Evolutionary conservation across 2,797 vertebrate species (phyloP), one percentile per base, ranked within the genome.

Genomic region (Chiloscyllium punctatum): DNA sequence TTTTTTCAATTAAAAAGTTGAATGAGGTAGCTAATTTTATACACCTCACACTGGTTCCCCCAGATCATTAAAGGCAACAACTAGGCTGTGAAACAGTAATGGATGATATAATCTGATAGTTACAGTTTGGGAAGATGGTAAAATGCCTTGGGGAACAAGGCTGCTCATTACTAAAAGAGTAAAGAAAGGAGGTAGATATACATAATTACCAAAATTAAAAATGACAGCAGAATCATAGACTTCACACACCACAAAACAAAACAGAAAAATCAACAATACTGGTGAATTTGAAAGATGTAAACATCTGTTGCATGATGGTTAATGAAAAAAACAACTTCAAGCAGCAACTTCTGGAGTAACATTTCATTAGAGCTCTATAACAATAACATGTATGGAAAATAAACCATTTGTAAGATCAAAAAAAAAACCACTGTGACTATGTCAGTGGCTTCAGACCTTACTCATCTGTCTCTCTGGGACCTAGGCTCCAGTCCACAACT

Each of bases 1-100:
- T 77, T 95, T 95, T 72, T 94, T 48, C n/a, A 95, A 77, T 95
- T 95, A 74, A 95, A 95, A 94, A 77, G 51, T 95, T 95, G 69
- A 77, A 95, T 57, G 30, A 48, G 71, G 94, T 95, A 74, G 33
- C 57, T 94, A 95, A 77, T 95, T 95, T 95, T 23, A 53, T n/a
- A 77, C 72, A n/a, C 48, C 71, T 77, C 69, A 15, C 27, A 72
- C 48, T 95, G 27, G 42, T 95, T 77, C 51, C 68, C 94, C 72
- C 68, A 53, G 94, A 95, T 95, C 94, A 77, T 95, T 95, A 95
- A 72, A 57, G 57, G 53, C 6, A 4, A 66, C 48, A 48, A 30
- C 51, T 74, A 74, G 69, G 71, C 71, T 95, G 94, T 95, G 71
- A 77, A 95, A 57, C 71, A 77, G 48, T 72, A 94, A 72, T 94